Evolutionary conservation across 2,888 invertebrate genomes (phyloP).

Genomic region (Merodon equestris): DNA sequence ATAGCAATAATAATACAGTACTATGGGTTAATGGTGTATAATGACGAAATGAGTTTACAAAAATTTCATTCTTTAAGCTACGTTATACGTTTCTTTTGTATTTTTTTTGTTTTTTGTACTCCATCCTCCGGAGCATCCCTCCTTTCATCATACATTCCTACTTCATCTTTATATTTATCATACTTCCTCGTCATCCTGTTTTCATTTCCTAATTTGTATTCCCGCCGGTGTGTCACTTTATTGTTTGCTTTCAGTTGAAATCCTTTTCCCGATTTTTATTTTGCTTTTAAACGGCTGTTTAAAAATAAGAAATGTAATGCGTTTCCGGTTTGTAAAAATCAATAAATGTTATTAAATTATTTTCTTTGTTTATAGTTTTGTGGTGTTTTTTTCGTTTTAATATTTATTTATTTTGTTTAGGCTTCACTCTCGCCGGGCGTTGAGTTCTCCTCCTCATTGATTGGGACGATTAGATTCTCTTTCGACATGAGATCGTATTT

Average conservation of each 20-base stretch:
- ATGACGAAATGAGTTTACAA: constrained; percentile 56
- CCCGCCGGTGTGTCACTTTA: constrained; percentile 21
- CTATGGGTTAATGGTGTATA: constrained; percentile 56
- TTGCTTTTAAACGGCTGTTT: constrained; percentile 10
- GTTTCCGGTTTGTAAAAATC: constrained; percentile 28
- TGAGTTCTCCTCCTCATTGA: constrained; percentile 88
- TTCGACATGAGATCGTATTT: constrained; percentile 99
- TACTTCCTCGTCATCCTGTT: constrained; percentile 18
- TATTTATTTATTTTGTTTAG: constrained; percentile 73
- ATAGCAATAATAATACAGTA: constrained; percentile 66
- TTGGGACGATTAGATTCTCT: constrained; percentile 98
- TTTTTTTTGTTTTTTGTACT: no score
- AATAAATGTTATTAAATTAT: constrained; percentile 33
- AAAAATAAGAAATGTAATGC: constrained; percentile 15
- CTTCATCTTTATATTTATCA: constrained; percentile 55
- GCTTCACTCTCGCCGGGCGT: constrained; percentile 80
- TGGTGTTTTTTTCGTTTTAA: constrained; percentile 31
- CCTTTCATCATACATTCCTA: no score
- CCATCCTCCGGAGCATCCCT: no score
- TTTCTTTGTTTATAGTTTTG: constrained; percentile 36
- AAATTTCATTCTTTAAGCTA: constrained; percentile 53
- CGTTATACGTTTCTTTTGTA: constrained; percentile 14
- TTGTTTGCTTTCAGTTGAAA: constrained; percentile 20
- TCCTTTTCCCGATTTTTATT: no score
- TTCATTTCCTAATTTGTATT: no score